Percentiles rank a stretch among this genome's conserved stretches.
Evolutionary conservation across 2,888 invertebrate genomes (phyloP).

Genomic region (Drosophila picticornis): DNA sequence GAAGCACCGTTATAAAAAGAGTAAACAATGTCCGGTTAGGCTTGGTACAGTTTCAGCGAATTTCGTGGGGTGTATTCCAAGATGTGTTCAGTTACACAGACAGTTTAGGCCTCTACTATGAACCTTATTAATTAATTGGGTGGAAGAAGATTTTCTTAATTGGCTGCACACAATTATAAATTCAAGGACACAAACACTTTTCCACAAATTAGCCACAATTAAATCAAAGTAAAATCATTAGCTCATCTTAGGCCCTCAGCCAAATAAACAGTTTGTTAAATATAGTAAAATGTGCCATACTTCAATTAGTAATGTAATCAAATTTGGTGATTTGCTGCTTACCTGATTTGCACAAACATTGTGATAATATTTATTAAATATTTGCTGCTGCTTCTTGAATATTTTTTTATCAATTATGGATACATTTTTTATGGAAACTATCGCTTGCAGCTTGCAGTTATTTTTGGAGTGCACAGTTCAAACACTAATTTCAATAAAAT

Average conservation of each 20-base stretch:
- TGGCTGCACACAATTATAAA: not conserved
- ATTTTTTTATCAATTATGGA: not conserved
- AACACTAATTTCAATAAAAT: not conserved
- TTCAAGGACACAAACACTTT: not conserved
- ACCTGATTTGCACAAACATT: conserved; percentile 54
- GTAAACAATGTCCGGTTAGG: too few relatives aligned
- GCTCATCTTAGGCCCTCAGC: not conserved
- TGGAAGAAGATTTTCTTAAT: not conserved
- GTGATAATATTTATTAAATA: conserved; percentile 7
- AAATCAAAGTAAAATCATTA: not conserved
- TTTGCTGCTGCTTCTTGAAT: not conserved
- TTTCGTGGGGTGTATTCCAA: not conserved
- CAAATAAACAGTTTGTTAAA: conserved; percentile 9
- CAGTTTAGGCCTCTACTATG: not conserved
- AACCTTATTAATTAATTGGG: not conserved
- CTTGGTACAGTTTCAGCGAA: too few relatives aligned
- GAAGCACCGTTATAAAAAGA: too few relatives aligned
- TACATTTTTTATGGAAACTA: not conserved
- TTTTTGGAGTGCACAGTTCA: not conserved
- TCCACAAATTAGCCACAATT: not conserved
- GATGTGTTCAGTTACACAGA: not conserved
- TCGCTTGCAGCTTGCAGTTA: not conserved
- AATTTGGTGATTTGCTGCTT: conserved; percentile 28
- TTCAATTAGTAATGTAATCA: conserved; percentile 2
- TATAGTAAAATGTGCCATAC: conserved; percentile 1